Evolutionary conservation across 2,888 invertebrate genomes (phyloP), one percentile per base, ranked within the genome.

Genomic region (Melolontha melolontha): DNA sequence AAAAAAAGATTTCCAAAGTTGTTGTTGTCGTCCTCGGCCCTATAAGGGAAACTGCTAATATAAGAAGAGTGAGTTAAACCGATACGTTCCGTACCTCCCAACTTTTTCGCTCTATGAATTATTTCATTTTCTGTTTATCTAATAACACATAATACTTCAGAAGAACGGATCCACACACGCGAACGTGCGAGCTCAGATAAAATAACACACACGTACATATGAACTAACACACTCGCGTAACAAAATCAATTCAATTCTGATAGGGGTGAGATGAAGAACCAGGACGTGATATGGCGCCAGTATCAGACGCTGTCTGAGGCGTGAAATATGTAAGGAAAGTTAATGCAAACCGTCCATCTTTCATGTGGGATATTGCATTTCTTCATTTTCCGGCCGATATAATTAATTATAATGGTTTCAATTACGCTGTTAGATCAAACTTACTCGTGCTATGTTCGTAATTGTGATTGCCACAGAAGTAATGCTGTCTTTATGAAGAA

Each of bases 271-370:
- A 68, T 62, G 67, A 68, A 68, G 62, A 17, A 65, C 55, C 34
- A 62, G 64, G 66, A 63, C 52, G 62, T 47, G 62, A 68, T 57
- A 71, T 72, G 73, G 73, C 73, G 73, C 73, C 73, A 72, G 67
- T 55, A 68, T 68, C 63, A 66, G 70, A 42, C 66, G 67, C 69
- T 65, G 71, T 71, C 71, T 71, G 71, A 71, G 69, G 70, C 70
- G 72, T 73, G 71, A 73, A 72, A 72, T 73, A 72, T 72, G 72
- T 72, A 73, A 71, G 71, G 67, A 67, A 68, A 67, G 71, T 70
- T 73, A 73, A 73, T 73, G 72, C 69, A 51, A 67, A 67, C 52
- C 70, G 70, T 73, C 72, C 69, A 68, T 70, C 71, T 69, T 71
- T 51, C 50, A 34, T 22, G 42, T 41, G 41, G 27, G 41, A 57